phyloP scores from a whole-genome alignment of 2,113 vertebrate genomes.

The Nestor notabilis region DNA sequence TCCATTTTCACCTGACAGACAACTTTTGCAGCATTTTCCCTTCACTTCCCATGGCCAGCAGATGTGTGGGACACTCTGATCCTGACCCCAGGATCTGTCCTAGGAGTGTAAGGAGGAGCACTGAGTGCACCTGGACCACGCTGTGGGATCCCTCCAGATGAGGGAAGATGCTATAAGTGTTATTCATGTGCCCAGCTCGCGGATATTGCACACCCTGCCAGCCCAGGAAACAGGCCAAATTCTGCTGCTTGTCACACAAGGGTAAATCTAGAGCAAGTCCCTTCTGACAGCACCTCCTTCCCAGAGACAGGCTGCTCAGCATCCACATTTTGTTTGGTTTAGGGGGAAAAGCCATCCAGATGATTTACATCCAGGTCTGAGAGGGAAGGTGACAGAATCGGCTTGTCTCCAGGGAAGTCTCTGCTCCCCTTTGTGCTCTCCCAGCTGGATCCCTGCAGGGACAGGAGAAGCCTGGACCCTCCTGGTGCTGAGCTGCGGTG shows the following conservation, averaged over 20 bases:
- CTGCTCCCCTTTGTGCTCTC: not conserved
- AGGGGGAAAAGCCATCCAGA: not conserved
- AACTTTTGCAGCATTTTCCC: not conserved
- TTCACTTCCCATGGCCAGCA: not conserved
- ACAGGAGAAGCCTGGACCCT: not conserved
- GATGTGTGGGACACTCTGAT: not conserved
- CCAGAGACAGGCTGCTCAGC: not conserved
- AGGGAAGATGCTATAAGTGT: not conserved
- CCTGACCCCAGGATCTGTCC: not conserved
- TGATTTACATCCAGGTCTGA: not conserved
- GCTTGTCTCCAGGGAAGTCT: not conserved
- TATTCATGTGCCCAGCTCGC: not conserved
- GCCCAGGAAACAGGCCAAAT: not conserved
- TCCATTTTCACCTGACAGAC: not conserved
- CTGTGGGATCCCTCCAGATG: not conserved
- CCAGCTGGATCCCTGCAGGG: fast-evolving
- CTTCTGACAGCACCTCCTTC: not conserved
- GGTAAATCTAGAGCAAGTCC: not conserved
- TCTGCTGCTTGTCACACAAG: not conserved
- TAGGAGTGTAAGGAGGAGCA: not conserved
- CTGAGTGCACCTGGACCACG: fast-evolving
- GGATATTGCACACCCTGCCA: not conserved
- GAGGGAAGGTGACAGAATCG: not conserved
- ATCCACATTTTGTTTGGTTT: not conserved
- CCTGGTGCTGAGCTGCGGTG: not conserved